These are phyloP conservation scores for Sylvilagus bachmani DNA, from an alignment of 2,113 vertebrate species.

Conservation along the genomic window DNA sequence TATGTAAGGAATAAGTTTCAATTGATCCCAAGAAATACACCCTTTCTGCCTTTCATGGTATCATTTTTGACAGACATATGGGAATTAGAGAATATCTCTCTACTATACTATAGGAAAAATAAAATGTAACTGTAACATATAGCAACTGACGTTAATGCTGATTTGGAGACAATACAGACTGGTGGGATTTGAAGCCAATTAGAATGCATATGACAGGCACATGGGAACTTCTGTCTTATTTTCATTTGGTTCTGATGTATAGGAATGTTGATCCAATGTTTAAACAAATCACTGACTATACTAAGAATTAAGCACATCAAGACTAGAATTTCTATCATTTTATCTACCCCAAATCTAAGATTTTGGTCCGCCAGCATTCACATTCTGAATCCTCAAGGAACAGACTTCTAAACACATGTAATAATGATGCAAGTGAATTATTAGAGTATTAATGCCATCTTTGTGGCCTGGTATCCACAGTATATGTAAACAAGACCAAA, in stretches of 20 bases:
- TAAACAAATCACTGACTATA: neutral
- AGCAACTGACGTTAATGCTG: neutral
- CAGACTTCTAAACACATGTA: neutral
- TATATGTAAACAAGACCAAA: neutral
- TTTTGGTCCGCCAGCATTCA: neutral
- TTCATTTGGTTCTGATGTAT: neutral
- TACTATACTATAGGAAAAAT: neutral
- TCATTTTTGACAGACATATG: neutral
- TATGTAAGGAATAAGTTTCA: neutral
- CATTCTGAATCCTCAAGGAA: neutral
- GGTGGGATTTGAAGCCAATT: neutral
- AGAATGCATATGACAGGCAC: neutral
- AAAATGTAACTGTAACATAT: neutral
- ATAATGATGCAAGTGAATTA: neutral
- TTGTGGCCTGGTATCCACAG: neutral
- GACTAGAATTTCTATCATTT: neutral
- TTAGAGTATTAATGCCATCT: neutral
- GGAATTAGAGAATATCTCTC: neutral
- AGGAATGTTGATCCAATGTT: neutral
- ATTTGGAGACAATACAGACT: neutral
- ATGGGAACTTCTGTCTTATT: neutral
- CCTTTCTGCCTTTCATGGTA: neutral
- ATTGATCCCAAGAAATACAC: neutral
- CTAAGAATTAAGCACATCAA: neutral
- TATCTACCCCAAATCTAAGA: neutral